Conservation (phyloP, 2,113 vertebrate genomes). For the Indicator indicator region DNA sequence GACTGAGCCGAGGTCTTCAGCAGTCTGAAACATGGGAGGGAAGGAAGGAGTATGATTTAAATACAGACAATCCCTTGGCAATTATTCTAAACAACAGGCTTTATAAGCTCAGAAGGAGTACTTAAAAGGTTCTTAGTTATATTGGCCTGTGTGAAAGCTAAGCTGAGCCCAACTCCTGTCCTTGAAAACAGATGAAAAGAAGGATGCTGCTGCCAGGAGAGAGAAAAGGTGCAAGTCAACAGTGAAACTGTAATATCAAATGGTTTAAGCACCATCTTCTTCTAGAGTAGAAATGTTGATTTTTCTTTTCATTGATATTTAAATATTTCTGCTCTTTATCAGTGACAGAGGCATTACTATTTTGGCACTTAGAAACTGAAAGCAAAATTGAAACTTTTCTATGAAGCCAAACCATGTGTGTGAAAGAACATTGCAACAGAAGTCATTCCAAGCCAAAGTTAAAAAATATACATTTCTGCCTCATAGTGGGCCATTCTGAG, state of each 20-base stretch:
- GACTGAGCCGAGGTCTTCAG: neutral
- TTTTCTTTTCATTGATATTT: neutral
- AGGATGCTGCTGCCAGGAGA: neutral
- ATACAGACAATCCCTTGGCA: neutral
- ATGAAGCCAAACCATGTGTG: neutral
- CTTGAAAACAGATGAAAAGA: neutral
- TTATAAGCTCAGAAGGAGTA: neutral
- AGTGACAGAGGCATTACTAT: neutral
- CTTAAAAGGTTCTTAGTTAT: neutral
- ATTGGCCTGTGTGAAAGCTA: neutral
- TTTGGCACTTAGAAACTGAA: neutral
- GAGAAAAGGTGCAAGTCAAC: neutral
- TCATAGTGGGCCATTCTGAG: neutral
- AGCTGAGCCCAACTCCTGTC: neutral
- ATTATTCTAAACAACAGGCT: neutral
- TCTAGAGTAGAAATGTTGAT: neutral
- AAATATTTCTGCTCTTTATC: neutral
- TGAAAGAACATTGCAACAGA: neutral
- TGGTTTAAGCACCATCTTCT: neutral
- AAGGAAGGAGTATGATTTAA: neutral
- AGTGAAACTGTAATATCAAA: neutral
- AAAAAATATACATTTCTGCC: neutral
- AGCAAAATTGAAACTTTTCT: neutral
- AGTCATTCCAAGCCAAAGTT: neutral
- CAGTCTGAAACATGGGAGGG: neutral